Percentiles rank a stretch among this genome's conserved stretches.
Conservation (phyloP, 2,797 vertebrate species). For the Danio aesculapii region DNA sequence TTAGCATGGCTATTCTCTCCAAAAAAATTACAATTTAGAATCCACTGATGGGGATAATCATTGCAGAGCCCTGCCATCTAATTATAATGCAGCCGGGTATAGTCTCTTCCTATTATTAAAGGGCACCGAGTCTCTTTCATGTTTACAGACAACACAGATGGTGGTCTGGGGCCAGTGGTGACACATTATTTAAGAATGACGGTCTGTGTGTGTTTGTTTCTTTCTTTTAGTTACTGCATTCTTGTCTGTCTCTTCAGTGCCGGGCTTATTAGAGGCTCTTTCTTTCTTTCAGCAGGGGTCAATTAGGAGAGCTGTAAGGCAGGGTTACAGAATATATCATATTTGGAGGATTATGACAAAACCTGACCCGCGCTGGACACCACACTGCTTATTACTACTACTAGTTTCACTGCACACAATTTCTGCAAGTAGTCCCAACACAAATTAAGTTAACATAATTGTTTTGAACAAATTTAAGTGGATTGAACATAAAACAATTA, state of each 20-base stretch:
- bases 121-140: slow-evolving; percentile 62
- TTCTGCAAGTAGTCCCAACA: too few relatives aligned
- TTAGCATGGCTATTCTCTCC: background rate
- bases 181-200: slow-evolving; percentile 27
- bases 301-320: slow-evolving; percentile 1
- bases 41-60: background rate
- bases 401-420: too few relatives aligned
- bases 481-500: too few relatives aligned
- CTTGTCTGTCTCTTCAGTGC: slow-evolving; percentile 10
- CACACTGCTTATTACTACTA: background rate
- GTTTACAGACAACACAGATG: slow-evolving; percentile 70
- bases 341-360: background rate
- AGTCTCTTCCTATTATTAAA: slow-evolving; percentile 53
- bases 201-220: slow-evolving; percentile 33
- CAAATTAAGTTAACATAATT: too few relatives aligned
- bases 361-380: background rate
- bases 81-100: slow-evolving; percentile 44
- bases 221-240: slow-evolving; percentile 17
- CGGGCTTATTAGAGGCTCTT: slow-evolving; percentile 36
- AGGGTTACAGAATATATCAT: background rate
- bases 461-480: too few relatives aligned
- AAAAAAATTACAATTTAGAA: background rate
- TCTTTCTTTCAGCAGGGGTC: slow-evolving; percentile 32
- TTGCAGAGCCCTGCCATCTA: slow-evolving; percentile 1
- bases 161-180: slow-evolving; percentile 27